Evolutionary conservation across 2,113 vertebrate species (phyloP).

Genomic region (Rhodinocichla rosea): DNA sequence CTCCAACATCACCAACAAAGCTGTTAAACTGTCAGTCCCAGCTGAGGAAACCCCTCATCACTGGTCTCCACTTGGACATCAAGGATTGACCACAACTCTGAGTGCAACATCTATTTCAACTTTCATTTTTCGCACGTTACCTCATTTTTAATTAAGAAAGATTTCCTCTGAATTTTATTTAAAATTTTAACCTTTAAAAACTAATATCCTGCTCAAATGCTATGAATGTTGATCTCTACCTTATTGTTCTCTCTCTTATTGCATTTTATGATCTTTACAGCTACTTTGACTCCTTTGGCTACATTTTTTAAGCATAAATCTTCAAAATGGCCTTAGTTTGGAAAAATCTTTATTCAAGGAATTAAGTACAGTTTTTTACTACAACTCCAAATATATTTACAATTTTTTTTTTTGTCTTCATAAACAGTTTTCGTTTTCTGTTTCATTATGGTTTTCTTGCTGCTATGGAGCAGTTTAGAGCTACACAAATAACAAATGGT

Average conservation of each 20-base stretch:
- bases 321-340: not conserved
- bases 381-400: not conserved
- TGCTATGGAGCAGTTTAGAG: not conserved
- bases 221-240: not conserved
- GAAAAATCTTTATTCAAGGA: not conserved
- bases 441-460: not conserved
- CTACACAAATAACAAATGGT: not conserved
- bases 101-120: not conserved
- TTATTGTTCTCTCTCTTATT: not conserved
- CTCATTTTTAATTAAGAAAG: not conserved
- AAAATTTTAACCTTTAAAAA: slow-evolving; percentile 30
- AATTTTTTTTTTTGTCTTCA: not conserved
- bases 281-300: not conserved
- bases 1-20: not conserved
- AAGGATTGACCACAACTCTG: not conserved
- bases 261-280: not conserved
- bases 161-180: not conserved
- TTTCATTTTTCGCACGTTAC: not conserved
- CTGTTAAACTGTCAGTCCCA: not conserved
- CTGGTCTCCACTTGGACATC: not conserved
- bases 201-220: not conserved
- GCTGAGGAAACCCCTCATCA: fast-evolving
- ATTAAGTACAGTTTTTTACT: not conserved
- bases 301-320: not conserved
- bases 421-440: not conserved